Conservation (phyloP, 2,113 vertebrate genomes). For the Illadopsis cleaveri region DNA sequence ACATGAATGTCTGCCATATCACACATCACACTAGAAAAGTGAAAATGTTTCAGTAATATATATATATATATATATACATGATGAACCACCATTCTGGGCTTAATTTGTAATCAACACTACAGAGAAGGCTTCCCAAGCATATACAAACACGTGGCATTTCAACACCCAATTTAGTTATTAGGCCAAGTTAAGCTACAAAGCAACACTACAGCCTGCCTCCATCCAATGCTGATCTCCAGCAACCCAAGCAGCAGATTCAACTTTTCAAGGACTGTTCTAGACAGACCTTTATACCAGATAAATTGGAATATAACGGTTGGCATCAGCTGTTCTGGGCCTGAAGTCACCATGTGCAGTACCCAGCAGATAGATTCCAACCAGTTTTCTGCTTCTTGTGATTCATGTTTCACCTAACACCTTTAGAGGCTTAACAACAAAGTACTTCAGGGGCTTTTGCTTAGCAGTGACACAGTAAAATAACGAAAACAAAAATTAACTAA, state of each 20-base stretch:
- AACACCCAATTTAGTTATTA: neutral
- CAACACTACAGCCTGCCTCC: neutral
- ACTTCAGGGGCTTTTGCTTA: neutral
- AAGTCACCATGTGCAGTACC: neutral
- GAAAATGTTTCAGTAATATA: neutral
- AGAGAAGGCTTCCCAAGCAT: neutral
- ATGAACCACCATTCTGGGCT: neutral
- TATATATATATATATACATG: neutral
- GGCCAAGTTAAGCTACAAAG: neutral
- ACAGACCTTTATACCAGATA: neutral
- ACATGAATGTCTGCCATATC: no score
- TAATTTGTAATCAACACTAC: neutral
- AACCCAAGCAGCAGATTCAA: neutral
- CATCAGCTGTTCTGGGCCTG: neutral
- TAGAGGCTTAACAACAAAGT: neutral
- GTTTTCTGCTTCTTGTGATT: neutral
- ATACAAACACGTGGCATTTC: neutral
- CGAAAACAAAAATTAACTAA: neutral
- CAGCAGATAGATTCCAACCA: neutral
- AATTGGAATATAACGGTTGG: neutral
- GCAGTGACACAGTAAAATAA: neutral
- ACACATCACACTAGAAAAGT: neutral
- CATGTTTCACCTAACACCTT: neutral
- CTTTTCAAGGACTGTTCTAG: neutral
- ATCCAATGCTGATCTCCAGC: neutral